Evolutionary conservation across 2,113 vertebrate species (phyloP), one percentile per base, ranked within the genome.

Genomic region (Leiothrix lutea): DNA sequence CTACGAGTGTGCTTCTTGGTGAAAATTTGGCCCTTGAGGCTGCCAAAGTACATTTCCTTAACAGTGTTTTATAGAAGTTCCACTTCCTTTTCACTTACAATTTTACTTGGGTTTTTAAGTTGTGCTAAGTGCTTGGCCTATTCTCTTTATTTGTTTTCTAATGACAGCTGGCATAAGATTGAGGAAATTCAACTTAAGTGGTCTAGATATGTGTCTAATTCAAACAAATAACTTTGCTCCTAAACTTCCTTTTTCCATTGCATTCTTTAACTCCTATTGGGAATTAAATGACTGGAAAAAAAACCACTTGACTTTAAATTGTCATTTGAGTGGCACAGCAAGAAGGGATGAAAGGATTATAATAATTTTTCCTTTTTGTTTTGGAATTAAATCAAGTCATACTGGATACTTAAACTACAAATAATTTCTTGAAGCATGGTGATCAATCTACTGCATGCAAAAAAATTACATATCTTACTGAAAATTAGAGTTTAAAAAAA

Each of bases 81-180:
- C 5, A 18, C 87, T 94, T 86, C 70, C 33, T 91, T 94, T 81
- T 85, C 53, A 81, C 70, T 87, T 84, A 42, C 35, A 48, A 48
- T 95, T 94, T 94, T 91, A 75, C 89, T 94, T 81, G n/a, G 20
- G n/a, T 66, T 83, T 94, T 92, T 67, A 91, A 57, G 57, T 58
- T 91, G 65, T 67, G n/a, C 21, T 79, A 81, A 86, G 65, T 94
- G 65, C 57, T 86, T 73, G 65, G 61, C 28, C 70, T 92, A 24
- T 84, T 96, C 31, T 74, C 69, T 95, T 86, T 40, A 74, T 88
- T 91, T 89, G 36, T 86, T 94, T 95, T 65, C 26, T 85, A 81
- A 87, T 81, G 56, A 21, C 28, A 57, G 33, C 23, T 89, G 78
- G 61, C 69, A 87, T 60, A 72, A 72, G 38, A 89, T 79, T 87